Base-by-base conservation (phyloP, 2,888 invertebrate genomes). In the Synergus itoensis region DNA sequence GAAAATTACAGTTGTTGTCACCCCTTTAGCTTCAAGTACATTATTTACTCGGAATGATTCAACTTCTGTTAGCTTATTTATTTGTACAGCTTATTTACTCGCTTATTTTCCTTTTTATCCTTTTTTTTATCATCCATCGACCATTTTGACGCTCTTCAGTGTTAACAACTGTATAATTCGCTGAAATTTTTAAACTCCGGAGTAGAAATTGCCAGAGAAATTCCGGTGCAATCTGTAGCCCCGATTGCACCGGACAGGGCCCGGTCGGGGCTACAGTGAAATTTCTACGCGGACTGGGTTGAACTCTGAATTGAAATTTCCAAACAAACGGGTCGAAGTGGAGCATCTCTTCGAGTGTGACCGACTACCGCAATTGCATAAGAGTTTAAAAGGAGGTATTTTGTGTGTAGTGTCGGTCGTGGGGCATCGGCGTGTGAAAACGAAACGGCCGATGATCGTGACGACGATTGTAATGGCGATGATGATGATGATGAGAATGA, bases 361-460 rank as follows among this genome's bases (percentile, higher is more conserved):
- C 67, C 8, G 69, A 73, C 48, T 48, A 36, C 53, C n/a, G 69
- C 69, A 48, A 73, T 73, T 48, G 36, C 48, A 28, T 73, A 73
- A 48, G 48, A 73, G 16, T n/a, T 36, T 14, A 36, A 48, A 48
- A 48, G n/a, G 14, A 76, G 60, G 53, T 76, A 76, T 62, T 62
- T 76, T n/a, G 28, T 18, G 60, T 63, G 81, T 79, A 83, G 83
- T 84, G 80, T 77, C 81, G 84, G 83, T 86, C 82, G 80, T 81
- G 83, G 81, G 77, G 84, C 87, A 89, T 79, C 84, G 84, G 86
- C 87, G 87, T 87, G 89, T 89, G 88, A 89, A 89, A 88, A 88
- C 83, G 84, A 87, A 86, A 86, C 81, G 78, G 82, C 77, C 84
- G 80, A 85, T 62, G 81, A 82, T 81, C 41, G 62, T 65, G 83